These are phyloP conservation scores for Microcebus lehilahytsara DNA, from an alignment of 2,113 vertebrate genomes.

Conservation along the genomic window DNA sequence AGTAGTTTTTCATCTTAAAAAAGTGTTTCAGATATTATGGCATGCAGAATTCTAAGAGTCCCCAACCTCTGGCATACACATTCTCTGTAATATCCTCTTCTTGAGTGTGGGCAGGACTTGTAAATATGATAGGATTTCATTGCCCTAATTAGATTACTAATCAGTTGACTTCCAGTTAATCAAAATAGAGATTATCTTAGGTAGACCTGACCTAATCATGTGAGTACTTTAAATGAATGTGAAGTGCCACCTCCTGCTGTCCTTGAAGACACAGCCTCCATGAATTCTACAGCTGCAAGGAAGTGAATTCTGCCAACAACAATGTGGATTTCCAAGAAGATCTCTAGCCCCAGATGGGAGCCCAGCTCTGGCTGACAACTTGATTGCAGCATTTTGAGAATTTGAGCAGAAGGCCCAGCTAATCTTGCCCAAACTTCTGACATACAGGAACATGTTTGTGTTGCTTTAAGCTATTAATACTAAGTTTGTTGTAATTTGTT, in stretches of 20 bases:
- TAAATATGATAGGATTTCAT: neutral
- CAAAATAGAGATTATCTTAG: neutral
- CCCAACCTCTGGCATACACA: rapidly evolving
- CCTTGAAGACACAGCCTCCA: neutral
- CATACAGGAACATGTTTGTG: neutral
- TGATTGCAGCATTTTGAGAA: neutral
- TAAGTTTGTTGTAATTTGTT: neutral
- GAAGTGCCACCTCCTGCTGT: neutral
- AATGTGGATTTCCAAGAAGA: neutral
- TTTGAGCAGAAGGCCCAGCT: neutral
- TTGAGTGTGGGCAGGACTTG: neutral
- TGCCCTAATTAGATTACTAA: neutral
- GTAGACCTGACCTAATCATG: neutral
- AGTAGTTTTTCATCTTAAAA: neutral
- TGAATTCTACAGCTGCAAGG: neutral
- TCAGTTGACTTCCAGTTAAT: neutral
- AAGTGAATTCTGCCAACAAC: conserved; percentile 16
- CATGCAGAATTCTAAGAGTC: neutral
- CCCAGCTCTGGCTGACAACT: neutral
- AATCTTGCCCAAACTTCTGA: neutral
- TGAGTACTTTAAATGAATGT: neutral
- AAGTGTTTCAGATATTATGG: neutral
- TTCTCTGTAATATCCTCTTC: neutral
- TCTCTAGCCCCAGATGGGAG: neutral
- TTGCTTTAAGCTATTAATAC: neutral